A percentile compares a stretch with the other conserved stretches of the same genome.
Conservation (phyloP, 2,797 vertebrate genomes). For the Xenentodon cancila region DNA sequence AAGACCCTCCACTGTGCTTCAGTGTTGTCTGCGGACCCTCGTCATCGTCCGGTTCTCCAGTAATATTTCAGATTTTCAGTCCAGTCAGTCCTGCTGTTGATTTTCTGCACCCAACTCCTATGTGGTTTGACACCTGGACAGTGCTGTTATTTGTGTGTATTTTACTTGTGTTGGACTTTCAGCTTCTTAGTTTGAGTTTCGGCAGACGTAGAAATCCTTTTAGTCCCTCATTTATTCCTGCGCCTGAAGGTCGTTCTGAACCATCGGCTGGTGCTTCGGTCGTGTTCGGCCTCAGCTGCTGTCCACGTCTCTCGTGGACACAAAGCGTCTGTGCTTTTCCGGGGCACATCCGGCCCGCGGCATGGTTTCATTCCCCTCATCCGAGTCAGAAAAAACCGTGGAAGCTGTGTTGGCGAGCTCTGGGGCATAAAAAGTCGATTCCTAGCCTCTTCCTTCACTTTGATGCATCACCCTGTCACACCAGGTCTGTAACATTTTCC, state of each 20-base stretch:
- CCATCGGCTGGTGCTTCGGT: slow-evolving; percentile 9
- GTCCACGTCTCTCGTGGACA: slow-evolving; percentile 12
- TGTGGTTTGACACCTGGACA: no score
- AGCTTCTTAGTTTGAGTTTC: no score
- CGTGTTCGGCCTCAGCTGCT: slow-evolving; percentile 1
- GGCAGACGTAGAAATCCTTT: slow-evolving; percentile 11
- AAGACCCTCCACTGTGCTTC: no score
- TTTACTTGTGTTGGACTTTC: background rate
- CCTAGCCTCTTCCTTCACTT: background rate
- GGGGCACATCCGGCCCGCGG: slow-evolving; percentile 1
- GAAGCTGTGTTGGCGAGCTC: background rate
- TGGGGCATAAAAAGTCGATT: slow-evolving; percentile 3
- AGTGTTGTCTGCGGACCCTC: no score
- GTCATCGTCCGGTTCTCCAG: no score
- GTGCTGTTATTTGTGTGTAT: background rate
- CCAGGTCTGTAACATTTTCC: background rate
- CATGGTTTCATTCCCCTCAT: background rate
- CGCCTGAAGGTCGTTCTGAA: slow-evolving; percentile 28
- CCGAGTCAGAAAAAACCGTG: background rate
- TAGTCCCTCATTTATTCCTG: no score
- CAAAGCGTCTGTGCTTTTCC: slow-evolving; percentile 34
- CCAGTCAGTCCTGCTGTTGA: no score
- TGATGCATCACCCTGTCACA: background rate
- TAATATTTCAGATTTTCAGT: no score
- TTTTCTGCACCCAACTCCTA: no score